A percentile compares a stretch with the other conserved stretches of the same genome.
These are phyloP conservation scores for Tetranychus urticae DNA, from an alignment of 1,140 invertebrate species.

Conservation along the genomic window DNA sequence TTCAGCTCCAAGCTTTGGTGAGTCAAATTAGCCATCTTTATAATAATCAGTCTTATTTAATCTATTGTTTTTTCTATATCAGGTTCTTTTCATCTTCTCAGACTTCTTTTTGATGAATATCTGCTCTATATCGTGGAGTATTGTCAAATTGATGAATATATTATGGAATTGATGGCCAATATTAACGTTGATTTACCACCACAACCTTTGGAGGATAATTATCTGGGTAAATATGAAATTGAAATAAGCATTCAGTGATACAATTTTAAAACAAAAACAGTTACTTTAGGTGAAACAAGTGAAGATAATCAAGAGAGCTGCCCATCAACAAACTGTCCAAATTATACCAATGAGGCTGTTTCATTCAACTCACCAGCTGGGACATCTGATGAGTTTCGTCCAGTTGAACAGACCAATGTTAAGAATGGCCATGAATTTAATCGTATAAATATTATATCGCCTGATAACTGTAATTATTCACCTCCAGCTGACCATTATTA, in stretches of 20 bases:
- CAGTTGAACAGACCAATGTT: too few relatives aligned
- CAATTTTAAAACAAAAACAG: too few relatives aligned
- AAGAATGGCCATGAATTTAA: too few relatives aligned
- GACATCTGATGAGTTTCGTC: too few relatives aligned
- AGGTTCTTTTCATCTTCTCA: constrained; percentile 30
- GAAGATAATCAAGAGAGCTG: too few relatives aligned
- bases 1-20: constrained; percentile 28
- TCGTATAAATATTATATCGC: too few relatives aligned
- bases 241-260: background rate
- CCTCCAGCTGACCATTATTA: too few relatives aligned
- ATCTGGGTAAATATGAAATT: background rate
- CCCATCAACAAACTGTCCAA: too few relatives aligned
- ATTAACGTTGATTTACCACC: constrained; percentile 18
- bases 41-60: background rate
- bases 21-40: background rate
- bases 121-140: constrained; percentile 26
- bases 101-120: constrained; percentile 30
- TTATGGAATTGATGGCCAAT: constrained; percentile 21
- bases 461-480: too few relatives aligned
- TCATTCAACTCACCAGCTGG: too few relatives aligned
- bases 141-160: constrained; percentile 22
- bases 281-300: too few relatives aligned
- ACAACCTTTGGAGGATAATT: constrained; percentile 1
- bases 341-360: too few relatives aligned
- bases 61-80: background rate